A percentile compares a stretch with the other conserved stretches of the same genome.
Conservation (phyloP, 2,888 invertebrate species). For the Ennomos erosarius region DNA sequence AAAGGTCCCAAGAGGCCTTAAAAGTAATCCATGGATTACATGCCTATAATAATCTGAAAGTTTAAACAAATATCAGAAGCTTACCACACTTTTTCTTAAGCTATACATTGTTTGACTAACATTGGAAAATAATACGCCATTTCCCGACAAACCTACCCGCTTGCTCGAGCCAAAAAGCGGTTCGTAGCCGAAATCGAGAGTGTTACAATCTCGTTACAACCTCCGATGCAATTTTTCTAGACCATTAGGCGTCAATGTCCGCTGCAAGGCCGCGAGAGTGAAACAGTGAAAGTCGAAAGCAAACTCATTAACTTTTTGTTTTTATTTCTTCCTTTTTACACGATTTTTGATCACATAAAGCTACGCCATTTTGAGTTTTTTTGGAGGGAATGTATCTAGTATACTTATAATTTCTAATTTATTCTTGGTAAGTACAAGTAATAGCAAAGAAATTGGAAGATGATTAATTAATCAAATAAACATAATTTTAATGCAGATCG, state of each 20-base stretch:
- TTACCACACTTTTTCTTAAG: not conserved
- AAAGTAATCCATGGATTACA: too few species aligned
- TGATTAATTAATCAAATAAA: too few species aligned
- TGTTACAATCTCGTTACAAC: conserved; percentile 50
- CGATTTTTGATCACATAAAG: conserved; percentile 23
- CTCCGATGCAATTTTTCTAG: conserved; percentile 57
- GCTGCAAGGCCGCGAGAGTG: conserved; percentile 65
- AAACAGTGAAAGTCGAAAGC: conserved; percentile 81
- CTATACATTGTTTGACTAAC: not conserved
- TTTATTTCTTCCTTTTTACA: conserved; percentile 48
- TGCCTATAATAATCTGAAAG: too few species aligned
- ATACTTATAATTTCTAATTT: too few species aligned
- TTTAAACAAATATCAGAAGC: too few species aligned
- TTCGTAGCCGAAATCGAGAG: conserved; percentile 59
- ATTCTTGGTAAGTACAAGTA: too few species aligned
- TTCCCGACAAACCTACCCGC: conserved; percentile 7
- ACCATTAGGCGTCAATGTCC: conserved; percentile 62
- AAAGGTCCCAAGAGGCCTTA: too few species aligned
- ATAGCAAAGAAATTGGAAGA: too few species aligned
- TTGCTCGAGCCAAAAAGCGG: conserved; percentile 27
- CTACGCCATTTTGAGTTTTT: not conserved
- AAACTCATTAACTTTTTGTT: conserved; percentile 53
- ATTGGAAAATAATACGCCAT: conserved; percentile 5
- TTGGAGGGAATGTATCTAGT: too few species aligned
- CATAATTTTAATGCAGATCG: too few species aligned